Evolutionary conservation across 2,797 vertebrate genomes (phyloP).

Genomic region (Hylomyscus alleni): DNA sequence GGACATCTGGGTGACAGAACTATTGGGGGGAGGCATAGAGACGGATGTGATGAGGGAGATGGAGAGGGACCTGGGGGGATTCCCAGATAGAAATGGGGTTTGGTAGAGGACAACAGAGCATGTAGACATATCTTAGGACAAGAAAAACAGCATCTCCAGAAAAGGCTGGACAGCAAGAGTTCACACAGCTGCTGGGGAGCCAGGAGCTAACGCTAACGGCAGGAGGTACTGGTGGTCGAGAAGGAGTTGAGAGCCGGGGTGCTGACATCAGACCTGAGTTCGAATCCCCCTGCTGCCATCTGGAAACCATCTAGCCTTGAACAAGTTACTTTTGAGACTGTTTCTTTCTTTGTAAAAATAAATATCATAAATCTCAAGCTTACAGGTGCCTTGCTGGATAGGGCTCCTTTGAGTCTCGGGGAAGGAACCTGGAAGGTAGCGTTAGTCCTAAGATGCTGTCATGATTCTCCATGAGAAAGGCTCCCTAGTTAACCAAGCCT

Average conservation of each 20-base stretch:
- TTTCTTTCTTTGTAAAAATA: background rate
- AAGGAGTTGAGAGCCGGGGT: no score
- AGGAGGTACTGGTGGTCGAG: no score
- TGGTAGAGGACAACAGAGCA: accelerated
- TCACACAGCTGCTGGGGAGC: background rate
- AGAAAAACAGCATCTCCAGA: background rate
- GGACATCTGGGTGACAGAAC: background rate
- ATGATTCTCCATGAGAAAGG: background rate
- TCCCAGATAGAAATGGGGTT: background rate
- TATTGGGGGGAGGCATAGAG: background rate
- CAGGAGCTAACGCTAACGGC: background rate
- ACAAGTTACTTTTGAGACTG: background rate
- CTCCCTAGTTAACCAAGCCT: background rate
- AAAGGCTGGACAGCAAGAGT: background rate
- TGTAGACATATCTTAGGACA: background rate
- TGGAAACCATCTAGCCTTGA: background rate
- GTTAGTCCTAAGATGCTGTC: background rate
- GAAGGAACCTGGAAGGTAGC: background rate
- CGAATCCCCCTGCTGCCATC: background rate
- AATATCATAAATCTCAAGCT: background rate
- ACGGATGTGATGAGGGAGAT: background rate
- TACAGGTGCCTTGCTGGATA: background rate
- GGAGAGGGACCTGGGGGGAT: background rate
- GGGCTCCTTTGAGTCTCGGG: background rate
- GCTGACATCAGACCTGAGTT: background rate